Conservation (phyloP, 2,797 vertebrate species). For the Danio albolineatus region DNA sequence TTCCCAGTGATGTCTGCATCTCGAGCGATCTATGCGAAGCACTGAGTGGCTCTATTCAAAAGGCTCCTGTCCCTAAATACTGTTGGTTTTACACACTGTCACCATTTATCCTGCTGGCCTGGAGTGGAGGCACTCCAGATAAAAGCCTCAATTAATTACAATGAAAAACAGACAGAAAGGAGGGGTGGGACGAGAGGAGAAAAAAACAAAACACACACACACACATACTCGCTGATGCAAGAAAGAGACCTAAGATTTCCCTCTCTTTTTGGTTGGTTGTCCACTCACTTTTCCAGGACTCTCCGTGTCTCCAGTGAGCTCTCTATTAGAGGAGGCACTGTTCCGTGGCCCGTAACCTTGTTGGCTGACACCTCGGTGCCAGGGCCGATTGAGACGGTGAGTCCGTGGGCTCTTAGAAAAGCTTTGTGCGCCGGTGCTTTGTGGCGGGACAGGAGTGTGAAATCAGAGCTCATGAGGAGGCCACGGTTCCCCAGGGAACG, state of each 20-base stretch:
- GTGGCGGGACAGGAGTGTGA: constrained; percentile 90
- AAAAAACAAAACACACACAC: not conserved
- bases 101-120: constrained; percentile 90
- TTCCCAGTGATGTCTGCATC: not conserved
- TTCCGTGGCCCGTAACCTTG: constrained; percentile 95
- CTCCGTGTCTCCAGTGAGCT: constrained; percentile 75
- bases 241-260: constrained; percentile 55
- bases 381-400: constrained; percentile 76
- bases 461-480: constrained; percentile 92
- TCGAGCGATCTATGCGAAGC: constrained; percentile 47
- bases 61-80: constrained; percentile 74
- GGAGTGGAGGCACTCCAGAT: constrained; percentile 93
- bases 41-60: constrained; percentile 74
- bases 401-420: constrained; percentile 86
- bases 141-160: constrained; percentile 98
- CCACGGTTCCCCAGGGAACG: constrained; percentile 88
- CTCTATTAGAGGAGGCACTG: constrained; percentile 89
- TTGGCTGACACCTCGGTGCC: constrained; percentile 90
- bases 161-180: constrained; percentile 68
- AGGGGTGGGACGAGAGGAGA: constrained; percentile 7
- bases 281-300: constrained; percentile 38
- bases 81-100: constrained; percentile 92
- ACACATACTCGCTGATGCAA: constrained; percentile 40
- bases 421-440: constrained; percentile 95
- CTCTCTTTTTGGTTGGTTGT: constrained; percentile 38